Conservation (phyloP, 2,888 invertebrate genomes). For the Keiferia lycopersicella region DNA sequence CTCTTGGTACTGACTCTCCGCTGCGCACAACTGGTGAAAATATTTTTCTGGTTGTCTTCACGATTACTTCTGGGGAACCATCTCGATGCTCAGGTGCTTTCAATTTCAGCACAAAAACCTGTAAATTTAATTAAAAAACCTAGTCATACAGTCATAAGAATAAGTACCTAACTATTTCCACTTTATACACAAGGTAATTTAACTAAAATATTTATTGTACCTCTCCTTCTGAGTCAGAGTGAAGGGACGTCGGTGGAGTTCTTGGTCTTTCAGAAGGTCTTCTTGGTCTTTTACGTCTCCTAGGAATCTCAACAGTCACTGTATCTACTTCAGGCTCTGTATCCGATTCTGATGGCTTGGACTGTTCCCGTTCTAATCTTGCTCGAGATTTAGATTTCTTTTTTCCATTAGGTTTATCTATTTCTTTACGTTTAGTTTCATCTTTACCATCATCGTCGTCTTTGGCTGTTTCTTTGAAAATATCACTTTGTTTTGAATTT, state of each 20-base stretch:
- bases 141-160: too few relatives aligned
- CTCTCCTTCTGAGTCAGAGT: constrained; percentile 74
- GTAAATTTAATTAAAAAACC: constrained; percentile 31
- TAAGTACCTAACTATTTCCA: too few relatives aligned
- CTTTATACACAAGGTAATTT: too few relatives aligned
- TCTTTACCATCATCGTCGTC: constrained; percentile 58
- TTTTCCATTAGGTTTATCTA: constrained; percentile 67
- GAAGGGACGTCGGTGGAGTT: constrained; percentile 69
- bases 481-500: constrained; percentile 45
- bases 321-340: constrained; percentile 74
- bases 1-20: constrained; percentile 76
- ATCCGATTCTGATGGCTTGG: constrained; percentile 76
- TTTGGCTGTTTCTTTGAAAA: constrained; percentile 35
- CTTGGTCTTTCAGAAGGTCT: constrained; percentile 71
- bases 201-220: constrained; percentile 45
- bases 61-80: constrained; percentile 84
- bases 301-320: constrained; percentile 76
- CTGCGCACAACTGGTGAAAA: constrained; percentile 86
- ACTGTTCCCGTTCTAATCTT: constrained; percentile 73
- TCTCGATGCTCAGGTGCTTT: constrained; percentile 67
- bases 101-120: constrained; percentile 72
- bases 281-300: constrained; percentile 69
- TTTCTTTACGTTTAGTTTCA: constrained; percentile 60
- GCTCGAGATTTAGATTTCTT: constrained; percentile 74
- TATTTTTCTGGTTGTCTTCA: constrained; percentile 90